These are phyloP conservation scores for Porites divaricata DNA, from an alignment of 92 coral and sea anemone species.

Conservation along the genomic window DNA sequence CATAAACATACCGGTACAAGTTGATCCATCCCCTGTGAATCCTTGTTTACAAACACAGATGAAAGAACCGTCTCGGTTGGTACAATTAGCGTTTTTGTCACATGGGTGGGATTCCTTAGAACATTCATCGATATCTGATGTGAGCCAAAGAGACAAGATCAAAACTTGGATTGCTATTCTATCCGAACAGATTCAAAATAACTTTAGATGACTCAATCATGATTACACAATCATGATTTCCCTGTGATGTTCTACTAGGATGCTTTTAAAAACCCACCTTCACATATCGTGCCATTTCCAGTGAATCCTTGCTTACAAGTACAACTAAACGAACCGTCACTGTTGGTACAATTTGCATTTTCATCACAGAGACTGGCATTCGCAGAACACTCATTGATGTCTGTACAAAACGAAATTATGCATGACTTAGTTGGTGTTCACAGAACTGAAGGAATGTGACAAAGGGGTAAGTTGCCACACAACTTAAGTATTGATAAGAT, in stretches of 20 bases:
- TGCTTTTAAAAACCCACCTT: neutral
- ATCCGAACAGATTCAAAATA: too few species aligned
- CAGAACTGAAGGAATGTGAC: too few species aligned
- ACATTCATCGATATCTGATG: slow-evolving; percentile 40
- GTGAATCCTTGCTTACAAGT: slow-evolving; percentile 62
- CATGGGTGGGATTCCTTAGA: slow-evolving; percentile 33
- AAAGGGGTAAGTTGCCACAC: too few species aligned
- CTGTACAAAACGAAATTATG: slow-evolving; percentile 3
- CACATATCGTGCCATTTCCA: slow-evolving; percentile 52
- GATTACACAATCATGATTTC: too few species aligned
- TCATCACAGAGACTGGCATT: slow-evolving; percentile 31
- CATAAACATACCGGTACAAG: slow-evolving; percentile 26
- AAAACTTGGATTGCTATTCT: too few species aligned
- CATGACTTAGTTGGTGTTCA: too few species aligned
- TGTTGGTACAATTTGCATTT: slow-evolving; percentile 62
- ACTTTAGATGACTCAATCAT: too few species aligned
- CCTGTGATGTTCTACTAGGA: too few species aligned
- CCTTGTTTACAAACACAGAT: slow-evolving; percentile 49
- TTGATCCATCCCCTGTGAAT: slow-evolving; percentile 30
- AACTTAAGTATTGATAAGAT: too few species aligned
- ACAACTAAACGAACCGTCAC: slow-evolving; percentile 66
- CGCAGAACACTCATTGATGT: slow-evolving; percentile 55
- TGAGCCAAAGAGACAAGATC: neutral
- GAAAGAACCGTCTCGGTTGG: slow-evolving; percentile 49
- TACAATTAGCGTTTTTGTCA: slow-evolving; percentile 47